Conservation (phyloP, 2,797 vertebrate genomes). For the Tinamus major region DNA sequence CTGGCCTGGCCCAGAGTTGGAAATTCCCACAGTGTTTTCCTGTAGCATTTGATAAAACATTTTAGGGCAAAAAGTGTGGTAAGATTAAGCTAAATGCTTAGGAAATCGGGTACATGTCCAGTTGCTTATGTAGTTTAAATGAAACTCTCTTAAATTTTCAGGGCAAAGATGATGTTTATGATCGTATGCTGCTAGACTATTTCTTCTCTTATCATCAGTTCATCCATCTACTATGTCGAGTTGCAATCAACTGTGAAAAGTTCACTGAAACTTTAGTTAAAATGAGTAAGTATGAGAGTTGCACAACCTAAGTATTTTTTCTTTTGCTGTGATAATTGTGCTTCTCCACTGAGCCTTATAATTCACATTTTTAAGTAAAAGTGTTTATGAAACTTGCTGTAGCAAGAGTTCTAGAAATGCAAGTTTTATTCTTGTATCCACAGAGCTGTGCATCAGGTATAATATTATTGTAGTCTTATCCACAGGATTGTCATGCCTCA, state of each 20-base stretch:
- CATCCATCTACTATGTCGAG: conserved; percentile 96
- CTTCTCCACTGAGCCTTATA: not conserved
- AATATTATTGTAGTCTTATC: not conserved
- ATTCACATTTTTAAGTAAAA: not conserved
- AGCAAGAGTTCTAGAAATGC: not conserved
- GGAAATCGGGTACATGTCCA: not conserved
- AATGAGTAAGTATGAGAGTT: conserved; percentile 88
- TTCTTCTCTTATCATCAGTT: conserved; percentile 98
- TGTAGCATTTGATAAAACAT: not conserved
- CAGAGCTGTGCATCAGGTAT: accelerated
- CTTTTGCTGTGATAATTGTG: conserved; percentile 22
- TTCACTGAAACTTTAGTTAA: conserved; percentile 98
- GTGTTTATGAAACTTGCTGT: not conserved
- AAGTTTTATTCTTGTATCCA: not conserved
- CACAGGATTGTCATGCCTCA: accelerated
- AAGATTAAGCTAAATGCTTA: not conserved
- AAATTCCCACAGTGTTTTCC: not conserved
- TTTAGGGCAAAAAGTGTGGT: not conserved
- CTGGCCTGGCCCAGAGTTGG: not conserved
- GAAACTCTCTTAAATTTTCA: conserved; percentile 79
- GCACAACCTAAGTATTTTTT: conserved; percentile 25
- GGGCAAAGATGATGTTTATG: conserved; percentile 98
- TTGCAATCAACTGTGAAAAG: conserved; percentile 99
- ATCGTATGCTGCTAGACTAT: conserved; percentile 97
- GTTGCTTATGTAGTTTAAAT: conserved; percentile 30